These are phyloP conservation scores for Oryzias curvinotus DNA, from an alignment of 2,113 vertebrate genomes.

Conservation along the genomic window DNA sequence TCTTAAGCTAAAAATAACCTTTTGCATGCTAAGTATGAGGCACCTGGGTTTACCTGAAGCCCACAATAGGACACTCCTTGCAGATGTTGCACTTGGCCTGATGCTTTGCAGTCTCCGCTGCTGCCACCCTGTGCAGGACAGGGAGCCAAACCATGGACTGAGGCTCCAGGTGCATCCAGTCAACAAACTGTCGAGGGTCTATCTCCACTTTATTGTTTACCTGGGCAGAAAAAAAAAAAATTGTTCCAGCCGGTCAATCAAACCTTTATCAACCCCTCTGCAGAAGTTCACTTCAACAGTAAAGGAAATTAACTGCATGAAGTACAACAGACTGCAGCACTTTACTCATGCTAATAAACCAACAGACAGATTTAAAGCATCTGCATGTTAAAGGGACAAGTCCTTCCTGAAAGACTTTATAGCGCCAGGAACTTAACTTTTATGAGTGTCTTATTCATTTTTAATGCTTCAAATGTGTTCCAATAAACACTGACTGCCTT, in stretches of 20 bases:
- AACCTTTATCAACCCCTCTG: slow-evolving; percentile 26
- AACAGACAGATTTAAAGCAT: slow-evolving; percentile 44
- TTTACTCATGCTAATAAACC: slow-evolving; percentile 48
- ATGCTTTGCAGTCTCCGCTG: slow-evolving; percentile 96
- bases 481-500: slow-evolving; percentile 52
- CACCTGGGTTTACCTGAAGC: slow-evolving; percentile 84
- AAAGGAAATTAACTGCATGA: background rate
- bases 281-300: slow-evolving; percentile 22
- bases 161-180: slow-evolving; percentile 97
- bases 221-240: slow-evolving; percentile 61
- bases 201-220: slow-evolving; percentile 94
- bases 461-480: slow-evolving; percentile 50
- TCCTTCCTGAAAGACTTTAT: slow-evolving; percentile 18
- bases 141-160: slow-evolving; percentile 99
- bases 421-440: slow-evolving; percentile 52
- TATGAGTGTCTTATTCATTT: slow-evolving; percentile 46
- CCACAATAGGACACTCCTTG: slow-evolving; percentile 97
- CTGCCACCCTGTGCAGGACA: slow-evolving; percentile 92
- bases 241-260: slow-evolving; percentile 12
- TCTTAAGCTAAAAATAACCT: background rate
- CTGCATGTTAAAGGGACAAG: slow-evolving; percentile 28
- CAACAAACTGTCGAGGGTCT: slow-evolving; percentile 89
- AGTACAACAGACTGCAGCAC: slow-evolving; percentile 24
- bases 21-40: slow-evolving; percentile 1
- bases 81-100: slow-evolving; percentile 99